Conservation (phyloP, 2,113 vertebrate genomes). For the Mormyrus iriodes region DNA sequence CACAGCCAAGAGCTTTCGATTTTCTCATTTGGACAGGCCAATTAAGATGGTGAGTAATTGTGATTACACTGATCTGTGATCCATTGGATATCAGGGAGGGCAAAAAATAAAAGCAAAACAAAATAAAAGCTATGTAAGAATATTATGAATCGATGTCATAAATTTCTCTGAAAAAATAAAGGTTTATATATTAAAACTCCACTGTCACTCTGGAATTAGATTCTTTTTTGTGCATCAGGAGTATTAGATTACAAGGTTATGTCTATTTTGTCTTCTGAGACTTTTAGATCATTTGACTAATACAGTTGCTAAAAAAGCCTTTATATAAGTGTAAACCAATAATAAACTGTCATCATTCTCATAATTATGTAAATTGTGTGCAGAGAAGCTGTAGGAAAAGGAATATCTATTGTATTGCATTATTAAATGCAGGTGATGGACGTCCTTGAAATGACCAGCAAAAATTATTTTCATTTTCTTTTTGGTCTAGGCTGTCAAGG, state of each 20-base stretch:
- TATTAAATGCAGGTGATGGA: not conserved
- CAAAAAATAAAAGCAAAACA: conserved; percentile 48
- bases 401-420: not conserved
- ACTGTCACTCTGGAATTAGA: not conserved
- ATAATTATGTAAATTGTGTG: not conserved
- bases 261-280: not conserved
- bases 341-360: not conserved
- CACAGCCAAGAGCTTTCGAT: conserved; percentile 85
- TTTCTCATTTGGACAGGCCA: conserved; percentile 95
- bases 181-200: not conserved
- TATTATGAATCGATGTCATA: not conserved
- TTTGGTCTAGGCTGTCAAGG: not conserved
- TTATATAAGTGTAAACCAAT: not conserved
- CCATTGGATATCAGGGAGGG: conserved; percentile 83
- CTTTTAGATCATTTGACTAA: not conserved
- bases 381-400: not conserved
- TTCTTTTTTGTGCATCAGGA: not conserved
- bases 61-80: conserved; percentile 97
- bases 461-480: not conserved
- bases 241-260: not conserved
- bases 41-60: conserved; percentile 99
- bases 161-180: not conserved
- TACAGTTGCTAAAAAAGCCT: not conserved
- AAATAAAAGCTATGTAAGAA: not conserved
- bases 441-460: not conserved